Conservation (phyloP, 2,113 vertebrate genomes). For the Toxotes jaculatrix region DNA sequence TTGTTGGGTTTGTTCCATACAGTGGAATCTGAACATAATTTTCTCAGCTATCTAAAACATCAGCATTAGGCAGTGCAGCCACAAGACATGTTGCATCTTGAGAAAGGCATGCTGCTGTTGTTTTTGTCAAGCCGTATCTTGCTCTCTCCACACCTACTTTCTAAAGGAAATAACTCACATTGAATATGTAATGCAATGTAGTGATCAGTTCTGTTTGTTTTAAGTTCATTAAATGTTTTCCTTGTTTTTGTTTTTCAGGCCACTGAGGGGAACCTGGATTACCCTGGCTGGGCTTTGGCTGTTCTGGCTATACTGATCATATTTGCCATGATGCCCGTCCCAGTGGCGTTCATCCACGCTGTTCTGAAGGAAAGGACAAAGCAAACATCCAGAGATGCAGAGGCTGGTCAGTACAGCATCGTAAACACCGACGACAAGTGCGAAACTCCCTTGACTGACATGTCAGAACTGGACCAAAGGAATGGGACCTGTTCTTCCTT, state of each 20-base stretch:
- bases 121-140: slow-evolving; percentile 6
- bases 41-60: not conserved
- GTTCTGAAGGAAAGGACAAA: slow-evolving; percentile 49
- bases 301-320: slow-evolving; percentile 83
- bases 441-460: slow-evolving; percentile 62
- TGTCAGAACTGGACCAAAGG: slow-evolving; percentile 49
- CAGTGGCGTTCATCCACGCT: slow-evolving; percentile 70
- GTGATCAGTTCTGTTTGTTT: not conserved
- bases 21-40: not conserved
- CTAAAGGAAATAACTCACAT: not conserved
- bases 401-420: slow-evolving; percentile 57
- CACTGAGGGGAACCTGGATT: slow-evolving; percentile 77
- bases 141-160: not conserved
- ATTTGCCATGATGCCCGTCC: slow-evolving; percentile 83
- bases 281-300: slow-evolving; percentile 86
- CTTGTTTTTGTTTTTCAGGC: slow-evolving; percentile 70
- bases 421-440: slow-evolving; percentile 60
- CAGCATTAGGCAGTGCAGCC: not conserved
- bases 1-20: not conserved
- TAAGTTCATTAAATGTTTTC: not conserved
- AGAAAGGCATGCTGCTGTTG: not conserved
- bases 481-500: not conserved
- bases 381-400: not conserved
- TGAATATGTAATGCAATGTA: not conserved
- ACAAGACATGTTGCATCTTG: not conserved